These are phyloP conservation scores for Otocyon megalotis DNA, from an alignment of 2,113 vertebrate genomes.

Conservation along the genomic window DNA sequence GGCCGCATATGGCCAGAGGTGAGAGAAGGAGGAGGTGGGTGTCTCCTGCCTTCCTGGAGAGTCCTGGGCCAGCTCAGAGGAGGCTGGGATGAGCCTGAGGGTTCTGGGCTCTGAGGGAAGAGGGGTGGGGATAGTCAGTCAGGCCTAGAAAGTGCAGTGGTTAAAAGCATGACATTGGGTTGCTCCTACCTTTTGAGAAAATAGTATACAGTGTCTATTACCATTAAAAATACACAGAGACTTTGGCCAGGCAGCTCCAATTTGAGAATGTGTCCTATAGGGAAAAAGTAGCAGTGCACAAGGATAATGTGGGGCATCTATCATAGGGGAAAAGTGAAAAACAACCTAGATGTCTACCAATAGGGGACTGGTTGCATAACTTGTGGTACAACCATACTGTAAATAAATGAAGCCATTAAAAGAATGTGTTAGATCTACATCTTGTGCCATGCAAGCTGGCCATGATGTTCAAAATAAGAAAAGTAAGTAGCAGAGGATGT, in stretches of 20 bases:
- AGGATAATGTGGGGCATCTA: background rate
- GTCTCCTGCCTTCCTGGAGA: background rate
- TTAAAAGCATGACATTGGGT: background rate
- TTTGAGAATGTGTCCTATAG: background rate
- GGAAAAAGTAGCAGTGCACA: background rate
- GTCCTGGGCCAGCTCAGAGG: background rate
- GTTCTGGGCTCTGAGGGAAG: background rate
- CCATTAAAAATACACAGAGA: background rate
- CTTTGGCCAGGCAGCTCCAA: background rate
- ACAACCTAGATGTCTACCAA: background rate
- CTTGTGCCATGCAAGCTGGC: background rate
- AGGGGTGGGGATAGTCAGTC: background rate
- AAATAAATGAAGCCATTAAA: background rate
- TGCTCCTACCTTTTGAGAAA: background rate
- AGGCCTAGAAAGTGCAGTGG: background rate
- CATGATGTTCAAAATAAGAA: background rate
- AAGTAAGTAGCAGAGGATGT: background rate
- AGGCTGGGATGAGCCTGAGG: background rate
- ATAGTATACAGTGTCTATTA: background rate
- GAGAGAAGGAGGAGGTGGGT: background rate
- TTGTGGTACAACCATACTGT: rapidly evolving
- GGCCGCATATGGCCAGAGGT: background rate
- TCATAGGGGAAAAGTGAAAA: background rate
- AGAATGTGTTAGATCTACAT: background rate
- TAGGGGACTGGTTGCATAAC: background rate